Evolutionary conservation across 2,113 vertebrate species (phyloP).

Genomic region (Riparia riparia): DNA sequence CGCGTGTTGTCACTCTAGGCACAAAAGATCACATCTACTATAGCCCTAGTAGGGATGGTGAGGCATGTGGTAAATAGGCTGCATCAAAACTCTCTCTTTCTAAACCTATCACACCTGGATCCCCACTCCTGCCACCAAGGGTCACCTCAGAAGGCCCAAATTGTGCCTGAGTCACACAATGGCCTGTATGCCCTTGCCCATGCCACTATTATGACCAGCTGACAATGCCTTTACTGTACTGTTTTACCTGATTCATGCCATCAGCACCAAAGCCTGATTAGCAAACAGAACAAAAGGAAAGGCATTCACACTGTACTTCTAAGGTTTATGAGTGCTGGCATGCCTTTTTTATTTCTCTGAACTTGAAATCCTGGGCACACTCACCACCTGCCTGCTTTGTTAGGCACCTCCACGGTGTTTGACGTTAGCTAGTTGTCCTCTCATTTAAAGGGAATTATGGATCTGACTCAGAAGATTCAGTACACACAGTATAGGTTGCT

Average conservation of each 20-base stretch:
- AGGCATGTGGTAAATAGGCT: neutral
- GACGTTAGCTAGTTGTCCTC: neutral
- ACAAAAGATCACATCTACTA: neutral
- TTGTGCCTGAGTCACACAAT: neutral
- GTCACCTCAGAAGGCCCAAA: neutral
- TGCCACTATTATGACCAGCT: fast-evolving
- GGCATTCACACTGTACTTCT: neutral
- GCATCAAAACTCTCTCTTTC: neutral
- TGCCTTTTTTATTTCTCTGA: neutral
- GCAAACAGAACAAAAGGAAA: neutral
- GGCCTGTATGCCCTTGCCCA: neutral
- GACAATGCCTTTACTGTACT: neutral
- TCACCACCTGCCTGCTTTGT: neutral
- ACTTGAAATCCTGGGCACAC: neutral
- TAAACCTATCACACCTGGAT: neutral
- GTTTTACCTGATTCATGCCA: neutral
- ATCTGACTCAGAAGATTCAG: neutral
- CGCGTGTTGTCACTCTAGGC: neutral
- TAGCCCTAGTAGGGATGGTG: neutral
- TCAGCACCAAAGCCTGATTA: neutral
- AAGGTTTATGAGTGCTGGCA: neutral
- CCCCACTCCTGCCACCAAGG: neutral
- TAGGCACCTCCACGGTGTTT: neutral
- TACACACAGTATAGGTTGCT: neutral
- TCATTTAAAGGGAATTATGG: neutral